Base-by-base conservation (phyloP, 2,797 vertebrate species). In the Molossus molossus region DNA sequence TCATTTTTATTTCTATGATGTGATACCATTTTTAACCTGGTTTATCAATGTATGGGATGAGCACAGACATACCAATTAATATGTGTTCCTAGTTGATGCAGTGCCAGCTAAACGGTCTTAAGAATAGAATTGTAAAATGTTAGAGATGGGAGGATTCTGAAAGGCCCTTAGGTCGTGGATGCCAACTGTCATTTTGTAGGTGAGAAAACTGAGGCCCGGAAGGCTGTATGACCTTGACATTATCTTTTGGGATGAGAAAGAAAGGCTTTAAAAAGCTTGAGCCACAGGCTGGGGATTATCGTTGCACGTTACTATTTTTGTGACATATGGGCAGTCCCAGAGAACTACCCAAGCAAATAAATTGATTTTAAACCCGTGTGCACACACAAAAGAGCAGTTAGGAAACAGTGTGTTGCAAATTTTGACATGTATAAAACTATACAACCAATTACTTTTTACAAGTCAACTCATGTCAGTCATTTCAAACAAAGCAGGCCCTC, bases 341-440 rank as follows among this genome's bases (percentile, higher is more conserved):
- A 97, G 96, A 84, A 97, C 96, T 97, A 95, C 81, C 92, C 25
- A 2, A 80, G 93, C 81, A 93, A 75, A 79, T 97, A 97, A 97
- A 97, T 97, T 97, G 98, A 98, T 98, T 98, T 98, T 97, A 97
- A 77, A 98, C 97, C 85, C 96, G 93, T 95, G 91, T 95, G 97
- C 96, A 97, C 96, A 97, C 92, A 96, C 89, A 97, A 97, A 97
- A 94, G 75, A 97, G 93, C 96, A 98, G 98, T 98, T 98, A 98
- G 96, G 96, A 97, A 97, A 73, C 67, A 93, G 80, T 77, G 80
- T 53, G 58, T 86, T 50, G 67, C 90, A 96, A 88, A 93, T 97
- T 98, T 97, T 98, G 98, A 98, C 97, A 97, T 96, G 91, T 97
- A 96, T 97, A 96, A 97, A 98, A 98, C 98, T 98, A 98, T 95